phyloP scores from a whole-genome alignment of 2,113 vertebrate genomes.

The Callionymus lyra region DNA sequence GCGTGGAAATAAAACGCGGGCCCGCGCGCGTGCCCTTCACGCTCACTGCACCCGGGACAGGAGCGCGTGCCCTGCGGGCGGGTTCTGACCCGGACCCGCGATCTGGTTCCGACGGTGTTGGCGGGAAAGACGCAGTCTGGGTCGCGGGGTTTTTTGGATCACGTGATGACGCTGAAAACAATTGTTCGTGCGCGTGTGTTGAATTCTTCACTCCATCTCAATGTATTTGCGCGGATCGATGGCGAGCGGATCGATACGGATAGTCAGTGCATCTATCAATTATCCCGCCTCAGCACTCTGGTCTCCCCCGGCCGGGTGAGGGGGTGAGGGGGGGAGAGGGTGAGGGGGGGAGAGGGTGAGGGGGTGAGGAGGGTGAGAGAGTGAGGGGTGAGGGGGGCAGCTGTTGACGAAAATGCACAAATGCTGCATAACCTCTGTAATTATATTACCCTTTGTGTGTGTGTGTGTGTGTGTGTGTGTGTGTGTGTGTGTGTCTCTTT shows the following conservation, averaged over 20 bases:
- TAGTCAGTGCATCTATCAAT: conserved; percentile 78
- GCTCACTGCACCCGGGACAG: conserved; percentile 30
- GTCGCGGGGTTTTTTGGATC: conserved; percentile 62
- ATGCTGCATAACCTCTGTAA: conserved; percentile 25
- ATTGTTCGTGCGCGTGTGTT: conserved; percentile 73
- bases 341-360: conserved; percentile 19
- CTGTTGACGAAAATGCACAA: conserved; percentile 20
- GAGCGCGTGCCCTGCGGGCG: too few species aligned
- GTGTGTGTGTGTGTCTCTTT: not conserved
- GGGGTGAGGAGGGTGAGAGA: conserved; percentile 21
- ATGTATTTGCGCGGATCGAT: conserved; percentile 75
- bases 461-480: conserved; percentile 3
- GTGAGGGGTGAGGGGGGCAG: conserved; percentile 32
- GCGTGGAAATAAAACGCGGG: conserved; percentile 40
- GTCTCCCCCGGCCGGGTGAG: conserved; percentile 57
- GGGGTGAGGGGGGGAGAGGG: conserved; percentile 23
- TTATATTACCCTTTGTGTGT: conserved; percentile 16
- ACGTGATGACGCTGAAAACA: conserved; percentile 68
- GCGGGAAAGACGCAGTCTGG: conserved; percentile 7
- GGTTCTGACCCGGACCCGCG: too few species aligned
- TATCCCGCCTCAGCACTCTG: conserved; percentile 74
- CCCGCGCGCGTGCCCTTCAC: conserved; percentile 43
- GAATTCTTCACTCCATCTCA: conserved; percentile 76
- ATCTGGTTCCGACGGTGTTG: too few species aligned
- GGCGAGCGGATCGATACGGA: conserved; percentile 71